A percentile compares a stretch with the other conserved stretches of the same genome.
These are phyloP conservation scores for Papilio machaon DNA, from an alignment of 1,140 invertebrate genomes.

Conservation along the genomic window DNA sequence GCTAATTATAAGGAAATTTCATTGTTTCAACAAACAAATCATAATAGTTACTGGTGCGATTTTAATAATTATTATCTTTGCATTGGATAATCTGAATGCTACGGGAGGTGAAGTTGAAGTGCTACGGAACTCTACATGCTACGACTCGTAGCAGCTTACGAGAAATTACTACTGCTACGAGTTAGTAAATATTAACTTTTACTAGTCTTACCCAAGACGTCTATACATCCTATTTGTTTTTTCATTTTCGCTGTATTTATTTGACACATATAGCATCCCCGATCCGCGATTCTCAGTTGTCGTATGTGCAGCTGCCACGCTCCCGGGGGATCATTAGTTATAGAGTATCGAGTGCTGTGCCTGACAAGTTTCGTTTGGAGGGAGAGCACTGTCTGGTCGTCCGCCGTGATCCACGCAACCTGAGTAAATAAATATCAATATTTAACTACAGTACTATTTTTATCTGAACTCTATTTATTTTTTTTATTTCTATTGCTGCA, in stretches of 20 bases:
- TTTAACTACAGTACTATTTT: neutral
- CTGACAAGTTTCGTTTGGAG: constrained; percentile 93
- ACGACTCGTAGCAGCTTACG: neutral
- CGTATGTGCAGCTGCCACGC: constrained; percentile 91
- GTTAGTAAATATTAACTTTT: neutral
- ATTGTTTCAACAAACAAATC: no score
- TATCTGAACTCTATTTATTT: no score
- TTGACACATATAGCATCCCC: constrained; percentile 93
- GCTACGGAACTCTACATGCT: neutral
- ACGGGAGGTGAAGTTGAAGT: neutral
- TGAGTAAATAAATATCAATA: constrained; percentile 66
- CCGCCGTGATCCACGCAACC: constrained; percentile 95
- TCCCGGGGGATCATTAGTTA: constrained; percentile 88
- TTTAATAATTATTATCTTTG: no score
- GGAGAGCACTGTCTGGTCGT: constrained; percentile 94
- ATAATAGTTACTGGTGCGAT: neutral
- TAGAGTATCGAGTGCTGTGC: constrained; percentile 91
- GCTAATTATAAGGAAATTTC: no score
- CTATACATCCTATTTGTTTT: constrained; percentile 93
- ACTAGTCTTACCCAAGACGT: constrained; percentile 89
- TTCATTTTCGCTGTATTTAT: constrained; percentile 95
- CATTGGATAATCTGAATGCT: neutral
- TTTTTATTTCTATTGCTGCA: no score
- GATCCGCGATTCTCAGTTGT: constrained; percentile 87
- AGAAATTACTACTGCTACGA: neutral